Conservation (phyloP, 1,140 invertebrate species). For the Cataglyphis hispanica region DNA sequence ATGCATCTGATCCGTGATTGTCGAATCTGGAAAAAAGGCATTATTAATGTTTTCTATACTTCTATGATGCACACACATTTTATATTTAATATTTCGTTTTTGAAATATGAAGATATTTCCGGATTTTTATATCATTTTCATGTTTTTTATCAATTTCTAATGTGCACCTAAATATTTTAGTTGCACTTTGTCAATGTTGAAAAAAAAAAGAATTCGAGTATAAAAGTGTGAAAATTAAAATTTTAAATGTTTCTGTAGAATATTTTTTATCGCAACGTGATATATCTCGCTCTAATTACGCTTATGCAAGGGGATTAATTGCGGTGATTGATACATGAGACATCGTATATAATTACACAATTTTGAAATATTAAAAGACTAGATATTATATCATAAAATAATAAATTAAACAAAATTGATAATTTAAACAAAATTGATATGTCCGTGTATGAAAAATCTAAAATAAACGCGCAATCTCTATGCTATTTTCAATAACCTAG, state of each 20-base stretch:
- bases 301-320: not conserved
- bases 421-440: not conserved
- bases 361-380: constrained; percentile 2
- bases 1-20: too few relatives aligned
- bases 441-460: constrained; percentile 26
- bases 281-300: not conserved
- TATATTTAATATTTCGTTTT: not conserved
- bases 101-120: not conserved
- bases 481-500: constrained; percentile 48
- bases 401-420: constrained; percentile 7
- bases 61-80: not conserved
- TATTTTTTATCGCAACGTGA: not conserved
- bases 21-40: too few relatives aligned
- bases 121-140: not conserved
- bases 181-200: not conserved
- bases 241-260: not conserved
- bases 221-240: not conserved
- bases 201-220: not conserved
- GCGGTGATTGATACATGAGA: not conserved
- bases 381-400: not conserved
- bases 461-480: constrained; percentile 57
- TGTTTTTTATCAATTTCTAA: too few relatives aligned
- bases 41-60: not conserved
- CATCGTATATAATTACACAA: not conserved
- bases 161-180: too few relatives aligned